These are phyloP conservation scores for Stenurella melanura DNA, from an alignment of 2,888 invertebrate species.

Conservation along the genomic window DNA sequence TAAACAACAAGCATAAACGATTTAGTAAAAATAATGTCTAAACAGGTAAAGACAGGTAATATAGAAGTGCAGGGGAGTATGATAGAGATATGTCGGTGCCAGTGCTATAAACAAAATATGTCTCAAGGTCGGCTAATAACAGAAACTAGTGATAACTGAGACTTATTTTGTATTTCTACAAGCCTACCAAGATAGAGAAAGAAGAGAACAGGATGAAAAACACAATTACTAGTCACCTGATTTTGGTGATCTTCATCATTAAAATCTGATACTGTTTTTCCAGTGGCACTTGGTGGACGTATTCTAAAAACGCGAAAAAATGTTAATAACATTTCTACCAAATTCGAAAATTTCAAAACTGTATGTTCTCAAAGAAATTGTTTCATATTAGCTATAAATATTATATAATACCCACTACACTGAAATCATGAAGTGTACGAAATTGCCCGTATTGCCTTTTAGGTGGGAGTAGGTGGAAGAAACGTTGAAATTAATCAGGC, in stretches of 20 bases:
- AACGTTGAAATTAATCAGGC: background rate
- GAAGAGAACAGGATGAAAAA: slow-evolving; percentile 59
- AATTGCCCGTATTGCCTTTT: no score
- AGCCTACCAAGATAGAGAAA: slow-evolving; percentile 64
- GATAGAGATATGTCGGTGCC: slow-evolving; percentile 74
- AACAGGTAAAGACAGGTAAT: slow-evolving; percentile 51
- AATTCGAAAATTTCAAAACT: background rate
- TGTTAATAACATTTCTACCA: slow-evolving; percentile 2
- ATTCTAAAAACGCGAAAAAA: slow-evolving; percentile 63
- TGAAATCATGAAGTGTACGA: background rate
- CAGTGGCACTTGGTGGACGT: slow-evolving; percentile 68
- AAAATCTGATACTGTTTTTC: slow-evolving; percentile 66
- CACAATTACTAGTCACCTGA: slow-evolving; percentile 67
- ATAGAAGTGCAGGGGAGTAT: slow-evolving; percentile 66
- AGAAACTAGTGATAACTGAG: slow-evolving; percentile 35
- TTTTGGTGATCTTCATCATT: slow-evolving; percentile 70
- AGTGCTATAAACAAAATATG: slow-evolving; percentile 69
- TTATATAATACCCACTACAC: background rate
- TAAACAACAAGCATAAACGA: slow-evolving; percentile 30
- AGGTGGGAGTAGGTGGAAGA: no score
- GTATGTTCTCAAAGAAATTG: slow-evolving; percentile 23
- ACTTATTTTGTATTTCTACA: slow-evolving; percentile 64
- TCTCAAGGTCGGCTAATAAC: slow-evolving; percentile 34
- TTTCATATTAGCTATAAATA: background rate
- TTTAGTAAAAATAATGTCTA: slow-evolving; percentile 25